Evolutionary conservation across 2,888 invertebrate species (phyloP).

Genomic region (Creontiades dilutus): DNA sequence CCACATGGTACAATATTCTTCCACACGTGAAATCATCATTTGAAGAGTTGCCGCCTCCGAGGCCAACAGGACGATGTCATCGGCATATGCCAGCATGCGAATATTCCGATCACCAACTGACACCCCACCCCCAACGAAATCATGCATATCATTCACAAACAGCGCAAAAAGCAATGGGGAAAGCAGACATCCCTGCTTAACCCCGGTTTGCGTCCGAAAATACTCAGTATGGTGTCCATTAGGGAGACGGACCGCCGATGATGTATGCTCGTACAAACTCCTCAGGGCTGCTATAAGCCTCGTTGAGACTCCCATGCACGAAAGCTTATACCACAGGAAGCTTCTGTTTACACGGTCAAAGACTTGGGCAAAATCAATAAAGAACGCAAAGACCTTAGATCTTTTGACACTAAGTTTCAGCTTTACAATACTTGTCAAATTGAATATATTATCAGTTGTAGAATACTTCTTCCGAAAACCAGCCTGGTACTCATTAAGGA

Average conservation of each 20-base stretch:
- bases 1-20: not conserved
- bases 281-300: not conserved
- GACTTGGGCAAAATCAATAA: conserved; percentile 5
- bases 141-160: not conserved
- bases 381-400: not conserved
- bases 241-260: not conserved
- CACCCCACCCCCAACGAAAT: not conserved
- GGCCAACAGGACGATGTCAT: not conserved
- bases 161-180: conserved; percentile 18
- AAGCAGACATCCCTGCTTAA: conserved; percentile 15
- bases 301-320: not conserved
- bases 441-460: not conserved
- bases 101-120: not conserved
- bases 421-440: not conserved
- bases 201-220: not conserved
- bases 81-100: not conserved
- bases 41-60: not conserved
- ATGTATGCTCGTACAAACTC: not conserved
- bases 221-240: not conserved
- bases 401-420: not conserved
- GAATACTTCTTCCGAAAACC: conserved; percentile 23
- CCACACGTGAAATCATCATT: not conserved
- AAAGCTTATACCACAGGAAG: conserved; percentile 20
- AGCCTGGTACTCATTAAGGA: conserved; percentile 29
- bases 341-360: not conserved